These are phyloP conservation scores for Globodera rostochiensis DNA, from an alignment of 1,140 invertebrate species.

Conservation along the genomic window DNA sequence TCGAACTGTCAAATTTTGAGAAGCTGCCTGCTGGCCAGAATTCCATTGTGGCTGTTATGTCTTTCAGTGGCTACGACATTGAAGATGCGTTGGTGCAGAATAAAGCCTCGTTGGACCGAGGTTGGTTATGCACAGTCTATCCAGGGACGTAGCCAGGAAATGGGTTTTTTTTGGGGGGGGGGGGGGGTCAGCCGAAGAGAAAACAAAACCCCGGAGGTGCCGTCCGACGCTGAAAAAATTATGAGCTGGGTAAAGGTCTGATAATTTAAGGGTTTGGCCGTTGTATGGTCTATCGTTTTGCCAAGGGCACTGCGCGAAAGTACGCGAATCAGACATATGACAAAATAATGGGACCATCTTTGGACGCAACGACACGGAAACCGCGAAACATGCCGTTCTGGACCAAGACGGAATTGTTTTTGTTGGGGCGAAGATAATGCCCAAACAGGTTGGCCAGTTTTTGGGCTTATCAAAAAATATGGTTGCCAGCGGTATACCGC, in stretches of 20 bases:
- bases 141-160: too few species aligned
- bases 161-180: too few species aligned
- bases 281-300: constrained; percentile 85
- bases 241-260: too few species aligned
- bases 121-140: neutral
- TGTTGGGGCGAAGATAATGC: constrained; percentile 72
- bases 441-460: constrained; percentile 37
- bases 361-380: constrained; percentile 80
- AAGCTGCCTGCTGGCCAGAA: constrained; percentile 99
- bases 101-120: constrained; percentile 92
- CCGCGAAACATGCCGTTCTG: constrained; percentile 79
- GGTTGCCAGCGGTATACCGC: too few species aligned
- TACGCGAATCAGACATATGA: constrained; percentile 86
- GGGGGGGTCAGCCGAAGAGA: too few species aligned
- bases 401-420: constrained; percentile 90
- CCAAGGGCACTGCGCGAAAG: constrained; percentile 83
- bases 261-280: constrained; percentile 73
- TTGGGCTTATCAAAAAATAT: too few species aligned
- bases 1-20: constrained; percentile 75
- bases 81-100: constrained; percentile 97
- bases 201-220: too few species aligned
- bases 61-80: constrained; percentile 98
- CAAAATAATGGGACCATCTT: constrained; percentile 82
- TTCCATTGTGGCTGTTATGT: constrained; percentile 98
- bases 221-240: too few species aligned